phyloP scores from a whole-genome alignment of 2,113 vertebrate species.

The Naja naja region DNA sequence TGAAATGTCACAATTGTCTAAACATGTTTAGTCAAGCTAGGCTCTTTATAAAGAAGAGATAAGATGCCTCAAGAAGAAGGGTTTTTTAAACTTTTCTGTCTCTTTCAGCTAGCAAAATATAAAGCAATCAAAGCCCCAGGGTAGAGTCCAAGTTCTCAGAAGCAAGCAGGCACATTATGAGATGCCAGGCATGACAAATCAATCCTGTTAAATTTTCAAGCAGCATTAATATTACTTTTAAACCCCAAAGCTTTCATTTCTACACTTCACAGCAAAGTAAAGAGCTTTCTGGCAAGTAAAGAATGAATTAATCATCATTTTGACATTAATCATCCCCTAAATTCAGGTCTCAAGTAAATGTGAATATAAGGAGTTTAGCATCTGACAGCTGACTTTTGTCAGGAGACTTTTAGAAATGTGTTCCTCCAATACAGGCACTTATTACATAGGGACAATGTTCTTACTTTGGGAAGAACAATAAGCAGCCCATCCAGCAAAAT shows the following conservation, averaged over 20 bases:
- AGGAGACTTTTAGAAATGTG: background rate
- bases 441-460: background rate
- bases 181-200: background rate
- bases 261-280: slow-evolving; percentile 7
- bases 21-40: slow-evolving; percentile 22
- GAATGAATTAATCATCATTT: background rate
- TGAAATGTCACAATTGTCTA: slow-evolving; percentile 1
- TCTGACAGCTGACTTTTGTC: background rate
- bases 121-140: slow-evolving; percentile 23
- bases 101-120: slow-evolving; percentile 22
- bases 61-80: slow-evolving; percentile 8
- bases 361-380: background rate
- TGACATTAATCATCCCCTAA: background rate
- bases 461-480: background rate
- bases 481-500: background rate
- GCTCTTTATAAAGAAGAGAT: background rate
- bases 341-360: slow-evolving; percentile 3
- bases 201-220: slow-evolving; percentile 23
- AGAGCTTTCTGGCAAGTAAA: slow-evolving; percentile 6
- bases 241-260: slow-evolving; percentile 16
- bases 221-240: slow-evolving; percentile 9
- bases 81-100: background rate
- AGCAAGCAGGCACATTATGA: background rate
- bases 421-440: background rate
- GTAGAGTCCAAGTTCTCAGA: slow-evolving; percentile 3